phyloP scores from a whole-genome alignment of 23 tunicate genomes.

The Diplosoma virens region DNA sequence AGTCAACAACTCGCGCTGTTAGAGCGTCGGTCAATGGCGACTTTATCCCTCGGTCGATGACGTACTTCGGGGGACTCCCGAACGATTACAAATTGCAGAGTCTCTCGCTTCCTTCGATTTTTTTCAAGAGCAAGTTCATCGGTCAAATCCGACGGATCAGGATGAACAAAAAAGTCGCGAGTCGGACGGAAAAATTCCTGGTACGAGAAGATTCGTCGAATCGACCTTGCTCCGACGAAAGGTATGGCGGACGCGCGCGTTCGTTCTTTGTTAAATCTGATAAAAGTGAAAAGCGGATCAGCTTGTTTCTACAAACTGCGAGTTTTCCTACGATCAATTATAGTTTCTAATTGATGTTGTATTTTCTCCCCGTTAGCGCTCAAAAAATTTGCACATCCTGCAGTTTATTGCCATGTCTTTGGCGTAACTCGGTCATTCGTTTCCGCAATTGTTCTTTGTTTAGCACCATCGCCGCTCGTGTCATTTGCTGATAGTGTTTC shows the following conservation, averaged over 20 bases:
- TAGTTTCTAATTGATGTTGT: too few species aligned
- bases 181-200: slow-evolving; percentile 7
- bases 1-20: background rate
- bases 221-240: slow-evolving; percentile 34
- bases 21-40: background rate
- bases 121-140: slow-evolving; percentile 32
- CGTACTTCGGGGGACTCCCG: slow-evolving; percentile 65
- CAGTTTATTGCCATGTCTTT: too few species aligned
- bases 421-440: too few species aligned
- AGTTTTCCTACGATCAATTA: too few species aligned
- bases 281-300: too few species aligned
- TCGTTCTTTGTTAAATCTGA: too few species aligned
- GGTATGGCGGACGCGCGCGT: slow-evolving; percentile 7
- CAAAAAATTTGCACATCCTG: too few species aligned
- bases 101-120: slow-evolving; percentile 44
- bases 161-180: slow-evolving; percentile 48
- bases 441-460: too few species aligned
- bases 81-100: background rate
- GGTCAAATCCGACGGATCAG: slow-evolving; percentile 46
- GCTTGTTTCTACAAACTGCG: too few species aligned
- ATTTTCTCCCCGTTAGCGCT: too few species aligned
- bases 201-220: slow-evolving; percentile 32
- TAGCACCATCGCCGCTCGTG: too few species aligned
- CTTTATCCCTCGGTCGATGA: slow-evolving; percentile 25
- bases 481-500: too few species aligned